A percentile compares a stretch with the other conserved stretches of the same genome.
phyloP scores from a whole-genome alignment of 1,140 invertebrate species.

The Orius laevigatus region DNA sequence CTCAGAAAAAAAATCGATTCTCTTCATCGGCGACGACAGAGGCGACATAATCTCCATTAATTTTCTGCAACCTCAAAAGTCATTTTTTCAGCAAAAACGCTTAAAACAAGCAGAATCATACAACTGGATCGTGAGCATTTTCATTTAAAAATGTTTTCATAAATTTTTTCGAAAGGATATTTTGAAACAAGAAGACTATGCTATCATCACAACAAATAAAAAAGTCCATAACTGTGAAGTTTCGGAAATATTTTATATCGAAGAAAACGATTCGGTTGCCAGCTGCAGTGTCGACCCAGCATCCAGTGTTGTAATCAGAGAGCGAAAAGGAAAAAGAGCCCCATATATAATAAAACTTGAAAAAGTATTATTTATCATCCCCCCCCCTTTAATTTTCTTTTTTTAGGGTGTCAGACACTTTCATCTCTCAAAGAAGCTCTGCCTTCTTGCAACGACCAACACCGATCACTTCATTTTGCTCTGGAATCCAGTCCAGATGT shows the following conservation, averaged over 20 bases:
- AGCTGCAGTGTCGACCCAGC: no score
- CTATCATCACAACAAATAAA: no score
- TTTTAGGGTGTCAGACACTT: background rate
- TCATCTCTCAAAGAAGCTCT: background rate
- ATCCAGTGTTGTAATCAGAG: no score
- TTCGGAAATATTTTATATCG: no score
- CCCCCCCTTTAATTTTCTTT: background rate
- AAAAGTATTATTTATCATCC: no score
- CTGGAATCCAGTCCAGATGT: constrained; percentile 1
- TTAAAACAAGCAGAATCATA: background rate
- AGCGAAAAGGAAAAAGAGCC: no score
- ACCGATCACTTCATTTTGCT: background rate
- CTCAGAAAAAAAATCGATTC: background rate
- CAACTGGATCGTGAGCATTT: background rate
- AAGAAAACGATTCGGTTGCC: no score
- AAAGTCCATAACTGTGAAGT: no score
- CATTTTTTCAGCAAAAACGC: background rate
- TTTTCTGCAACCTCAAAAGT: background rate
- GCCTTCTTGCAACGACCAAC: background rate
- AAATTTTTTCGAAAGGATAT: no score
- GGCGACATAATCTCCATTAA: background rate
- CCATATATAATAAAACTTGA: no score
- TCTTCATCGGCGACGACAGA: background rate
- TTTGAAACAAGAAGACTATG: no score
- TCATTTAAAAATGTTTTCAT: no score